Percentiles rank a stretch among this genome's conserved stretches.
Conservation (phyloP, 2,797 vertebrate species). For the Pangasius larnaudii region DNA sequence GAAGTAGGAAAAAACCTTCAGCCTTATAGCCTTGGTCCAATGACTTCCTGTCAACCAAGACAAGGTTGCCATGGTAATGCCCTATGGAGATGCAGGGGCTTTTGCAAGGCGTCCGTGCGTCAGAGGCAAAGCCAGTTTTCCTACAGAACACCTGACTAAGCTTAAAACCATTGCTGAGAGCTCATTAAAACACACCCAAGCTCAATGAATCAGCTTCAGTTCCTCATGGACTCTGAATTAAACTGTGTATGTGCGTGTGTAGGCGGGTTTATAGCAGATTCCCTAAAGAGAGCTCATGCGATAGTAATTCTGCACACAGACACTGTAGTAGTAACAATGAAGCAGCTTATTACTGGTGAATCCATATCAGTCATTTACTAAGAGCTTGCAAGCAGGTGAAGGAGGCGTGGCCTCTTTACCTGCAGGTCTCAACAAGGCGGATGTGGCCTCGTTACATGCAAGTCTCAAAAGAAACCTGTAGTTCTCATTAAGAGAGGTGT, state of each 20-base stretch:
- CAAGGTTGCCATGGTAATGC: slow-evolving; percentile 38
- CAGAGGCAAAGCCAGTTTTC: slow-evolving; percentile 31
- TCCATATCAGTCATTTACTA: neutral
- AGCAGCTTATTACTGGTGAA: neutral
- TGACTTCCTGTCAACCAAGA: slow-evolving; percentile 39
- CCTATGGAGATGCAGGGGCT: neutral
- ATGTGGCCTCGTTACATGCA: neutral
- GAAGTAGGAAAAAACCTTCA: neutral
- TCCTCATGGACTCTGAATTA: neutral
- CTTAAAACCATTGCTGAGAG: neutral
- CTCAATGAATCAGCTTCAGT: neutral
- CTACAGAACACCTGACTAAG: slow-evolving; percentile 8
- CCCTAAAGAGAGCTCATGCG: neutral
- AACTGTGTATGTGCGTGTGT: no score
- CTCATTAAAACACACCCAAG: neutral
- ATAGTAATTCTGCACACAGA: neutral
- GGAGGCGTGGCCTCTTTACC: neutral
- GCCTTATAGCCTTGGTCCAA: slow-evolving; percentile 23
- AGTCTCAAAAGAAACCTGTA: no score
- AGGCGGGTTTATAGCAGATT: neutral
- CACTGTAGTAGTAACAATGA: neutral
- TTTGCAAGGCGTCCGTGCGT: neutral
- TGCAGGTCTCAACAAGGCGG: neutral
- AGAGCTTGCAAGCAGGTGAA: neutral
- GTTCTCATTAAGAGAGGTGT: neutral